Evolutionary conservation across 2,113 vertebrate species (phyloP).

Genomic region (Semicossyphus pulcher): DNA sequence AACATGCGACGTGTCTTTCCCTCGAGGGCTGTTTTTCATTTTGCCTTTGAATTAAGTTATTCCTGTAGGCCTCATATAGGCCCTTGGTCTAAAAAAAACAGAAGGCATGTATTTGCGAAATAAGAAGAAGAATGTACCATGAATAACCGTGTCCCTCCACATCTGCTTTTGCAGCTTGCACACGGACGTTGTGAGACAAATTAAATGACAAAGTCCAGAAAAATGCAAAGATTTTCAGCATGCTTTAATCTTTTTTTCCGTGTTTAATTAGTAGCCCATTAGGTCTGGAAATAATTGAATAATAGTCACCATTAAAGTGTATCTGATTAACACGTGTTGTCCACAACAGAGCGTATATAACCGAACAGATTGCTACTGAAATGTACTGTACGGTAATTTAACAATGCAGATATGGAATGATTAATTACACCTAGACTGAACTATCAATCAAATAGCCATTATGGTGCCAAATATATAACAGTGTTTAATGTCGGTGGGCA

Average conservation of each 20-base stretch:
- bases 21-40: neutral
- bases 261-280: neutral
- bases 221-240: neutral
- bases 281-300: neutral
- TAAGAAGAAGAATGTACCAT: neutral
- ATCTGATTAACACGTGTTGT: slow-evolving; percentile 2
- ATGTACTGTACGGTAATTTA: neutral
- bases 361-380: neutral
- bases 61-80: neutral
- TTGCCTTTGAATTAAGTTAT: slow-evolving; percentile 4
- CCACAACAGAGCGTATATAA: neutral
- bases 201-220: neutral
- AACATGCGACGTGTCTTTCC: slow-evolving; percentile 3
- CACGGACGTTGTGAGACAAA: neutral
- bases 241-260: neutral
- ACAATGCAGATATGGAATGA: neutral
- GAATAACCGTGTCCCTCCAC: neutral
- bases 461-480: neutral
- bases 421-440: slow-evolving; percentile 2
- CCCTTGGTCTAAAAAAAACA: neutral
- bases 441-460: neutral
- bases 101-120: neutral
- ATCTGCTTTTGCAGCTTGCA: neutral
- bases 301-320: neutral
- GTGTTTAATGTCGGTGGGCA: neutral